These are phyloP conservation scores for Antedon mediterranea DNA, from an alignment of 53 echinoderm and acorn worm genomes.

Conservation along the genomic window DNA sequence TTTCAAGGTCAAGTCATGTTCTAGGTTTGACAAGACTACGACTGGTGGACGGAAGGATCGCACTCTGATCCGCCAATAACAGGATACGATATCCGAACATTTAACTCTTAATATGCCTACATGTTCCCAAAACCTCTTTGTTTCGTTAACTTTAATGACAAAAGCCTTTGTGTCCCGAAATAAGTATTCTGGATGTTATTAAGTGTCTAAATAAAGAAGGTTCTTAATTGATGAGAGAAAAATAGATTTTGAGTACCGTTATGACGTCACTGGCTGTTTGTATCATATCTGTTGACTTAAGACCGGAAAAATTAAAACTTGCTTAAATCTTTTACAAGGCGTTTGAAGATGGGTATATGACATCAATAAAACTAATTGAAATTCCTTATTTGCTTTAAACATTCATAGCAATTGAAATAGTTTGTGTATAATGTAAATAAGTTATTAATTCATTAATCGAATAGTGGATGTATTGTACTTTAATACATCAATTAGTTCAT, in stretches of 20 bases:
- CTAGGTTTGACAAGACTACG: background rate
- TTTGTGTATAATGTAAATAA: too few species aligned
- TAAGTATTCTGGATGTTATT: background rate
- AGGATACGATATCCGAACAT: background rate
- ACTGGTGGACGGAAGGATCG: background rate
- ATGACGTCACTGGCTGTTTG: background rate
- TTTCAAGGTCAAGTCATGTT: background rate
- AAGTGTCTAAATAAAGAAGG: background rate
- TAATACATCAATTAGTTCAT: too few species aligned
- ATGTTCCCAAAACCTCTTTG: background rate
- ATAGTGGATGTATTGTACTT: too few species aligned
- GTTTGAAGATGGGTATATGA: too few species aligned
- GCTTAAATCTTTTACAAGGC: too few species aligned
- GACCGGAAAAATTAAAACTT: too few species aligned
- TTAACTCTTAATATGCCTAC: background rate
- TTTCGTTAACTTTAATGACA: background rate
- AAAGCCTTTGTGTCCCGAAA: background rate
- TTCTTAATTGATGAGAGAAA: background rate
- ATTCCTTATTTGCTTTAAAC: too few species aligned
- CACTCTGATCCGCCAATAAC: background rate
- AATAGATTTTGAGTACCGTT: background rate
- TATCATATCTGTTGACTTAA: background rate
- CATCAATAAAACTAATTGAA: too few species aligned
- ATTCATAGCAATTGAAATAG: too few species aligned
- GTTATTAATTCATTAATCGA: too few species aligned